Conservation (phyloP, 2,888 invertebrate genomes). For the Eutolmus rufibarbis region DNA sequence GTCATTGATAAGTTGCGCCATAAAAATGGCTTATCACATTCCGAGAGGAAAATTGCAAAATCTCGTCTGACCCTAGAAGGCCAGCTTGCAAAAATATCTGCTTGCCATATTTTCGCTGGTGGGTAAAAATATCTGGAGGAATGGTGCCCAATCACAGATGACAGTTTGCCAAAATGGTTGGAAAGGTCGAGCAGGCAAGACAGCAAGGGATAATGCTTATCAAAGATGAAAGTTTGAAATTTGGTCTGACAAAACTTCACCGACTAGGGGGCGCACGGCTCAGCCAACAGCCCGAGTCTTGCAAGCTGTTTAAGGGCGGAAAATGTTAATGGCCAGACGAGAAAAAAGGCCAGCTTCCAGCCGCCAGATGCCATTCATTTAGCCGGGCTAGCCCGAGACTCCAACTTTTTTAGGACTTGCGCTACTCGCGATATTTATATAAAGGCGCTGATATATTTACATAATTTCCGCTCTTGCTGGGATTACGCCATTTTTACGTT, state of each 20-base stretch:
- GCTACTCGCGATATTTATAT: neutral
- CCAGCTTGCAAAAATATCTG: neutral
- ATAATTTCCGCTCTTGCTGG: neutral
- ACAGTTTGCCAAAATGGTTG: conserved; percentile 25
- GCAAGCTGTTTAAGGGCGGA: conserved; percentile 10
- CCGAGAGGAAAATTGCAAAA: neutral
- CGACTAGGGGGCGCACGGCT: neutral
- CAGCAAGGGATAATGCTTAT: conserved; percentile 39
- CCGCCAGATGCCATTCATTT: conserved; percentile 10
- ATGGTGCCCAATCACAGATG: conserved; percentile 12
- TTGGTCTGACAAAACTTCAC: conserved; percentile 40
- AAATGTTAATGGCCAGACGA: conserved; percentile 29
- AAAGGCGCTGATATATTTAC: neutral
- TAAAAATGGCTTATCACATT: neutral
- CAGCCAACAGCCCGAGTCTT: neutral
- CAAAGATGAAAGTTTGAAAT: conserved; percentile 43
- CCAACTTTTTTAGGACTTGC: neutral
- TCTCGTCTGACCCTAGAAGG: neutral
- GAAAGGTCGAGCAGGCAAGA: conserved; percentile 3
- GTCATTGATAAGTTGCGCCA: neutral
- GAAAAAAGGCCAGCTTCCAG: neutral
- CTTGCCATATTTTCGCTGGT: neutral
- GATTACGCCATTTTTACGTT: neutral
- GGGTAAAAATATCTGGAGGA: neutral
- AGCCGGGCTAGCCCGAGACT: neutral